These are phyloP conservation scores for Lomographa bimaculata DNA, from an alignment of 2,888 invertebrate genomes.

Conservation along the genomic window DNA sequence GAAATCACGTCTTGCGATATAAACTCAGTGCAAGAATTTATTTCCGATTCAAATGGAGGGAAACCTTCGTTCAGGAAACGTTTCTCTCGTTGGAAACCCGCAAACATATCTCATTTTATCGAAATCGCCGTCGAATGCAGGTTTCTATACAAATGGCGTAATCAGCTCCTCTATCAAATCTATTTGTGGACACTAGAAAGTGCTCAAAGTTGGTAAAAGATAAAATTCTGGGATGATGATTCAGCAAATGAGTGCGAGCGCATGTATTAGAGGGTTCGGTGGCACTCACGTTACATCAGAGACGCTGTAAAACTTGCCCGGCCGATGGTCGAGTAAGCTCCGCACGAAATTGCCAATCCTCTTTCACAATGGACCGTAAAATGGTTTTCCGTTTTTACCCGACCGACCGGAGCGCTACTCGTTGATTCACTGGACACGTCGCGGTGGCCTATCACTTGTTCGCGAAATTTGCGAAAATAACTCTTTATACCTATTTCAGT, in stretches of 20 bases:
- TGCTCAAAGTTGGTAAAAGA: slow-evolving; percentile 21
- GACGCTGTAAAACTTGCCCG: slow-evolving; percentile 75
- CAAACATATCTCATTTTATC: slow-evolving; percentile 22
- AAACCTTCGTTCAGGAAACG: slow-evolving; percentile 4
- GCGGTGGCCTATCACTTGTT: slow-evolving; percentile 73
- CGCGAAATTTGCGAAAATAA: slow-evolving; percentile 70
- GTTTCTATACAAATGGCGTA: slow-evolving; percentile 21
- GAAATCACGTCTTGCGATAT: no score
- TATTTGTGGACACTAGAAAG: slow-evolving; percentile 20
- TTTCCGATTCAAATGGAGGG: slow-evolving; percentile 1
- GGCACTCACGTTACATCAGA: slow-evolving; percentile 69
- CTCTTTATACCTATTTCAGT: slow-evolving; percentile 58
- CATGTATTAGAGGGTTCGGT: slow-evolving; percentile 59
- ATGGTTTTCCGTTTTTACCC: slow-evolving; percentile 83
- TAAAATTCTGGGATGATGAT: slow-evolving; percentile 33
- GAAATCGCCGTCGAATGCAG: slow-evolving; percentile 16
- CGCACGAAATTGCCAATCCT: slow-evolving; percentile 82
- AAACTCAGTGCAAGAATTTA: not conserved
- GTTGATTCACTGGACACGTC: slow-evolving; percentile 81
- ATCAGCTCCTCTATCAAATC: slow-evolving; percentile 20
- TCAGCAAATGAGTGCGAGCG: slow-evolving; percentile 41
- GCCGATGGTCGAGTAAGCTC: slow-evolving; percentile 78
- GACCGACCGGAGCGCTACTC: slow-evolving; percentile 75
- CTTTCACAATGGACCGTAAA: slow-evolving; percentile 83
- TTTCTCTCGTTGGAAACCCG: slow-evolving; percentile 8